These are phyloP conservation scores for Vanessa cardui DNA, from an alignment of 2,888 invertebrate species.

Conservation along the genomic window DNA sequence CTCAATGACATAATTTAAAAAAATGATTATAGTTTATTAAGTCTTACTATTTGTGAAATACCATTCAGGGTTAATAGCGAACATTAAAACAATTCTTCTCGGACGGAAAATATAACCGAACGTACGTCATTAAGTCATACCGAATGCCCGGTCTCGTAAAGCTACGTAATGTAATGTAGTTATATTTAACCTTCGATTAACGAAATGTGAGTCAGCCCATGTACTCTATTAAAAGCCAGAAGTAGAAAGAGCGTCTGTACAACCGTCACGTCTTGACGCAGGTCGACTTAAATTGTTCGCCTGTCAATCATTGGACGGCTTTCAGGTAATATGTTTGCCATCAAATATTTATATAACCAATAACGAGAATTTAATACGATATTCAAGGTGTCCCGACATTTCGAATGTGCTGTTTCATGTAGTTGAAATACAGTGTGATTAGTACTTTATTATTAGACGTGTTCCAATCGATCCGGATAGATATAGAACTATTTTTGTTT, in stretches of 20 bases:
- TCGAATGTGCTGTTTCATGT: background rate
- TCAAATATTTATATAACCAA: slow-evolving; percentile 27
- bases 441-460: too few relatives aligned
- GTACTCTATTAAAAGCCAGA: slow-evolving; percentile 63
- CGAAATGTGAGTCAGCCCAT: slow-evolving; percentile 72
- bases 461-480: too few relatives aligned
- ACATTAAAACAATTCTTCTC: slow-evolving; percentile 14
- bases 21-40: too few relatives aligned
- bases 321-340: slow-evolving; percentile 18
- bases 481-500: too few relatives aligned
- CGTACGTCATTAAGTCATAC: slow-evolving; percentile 29
- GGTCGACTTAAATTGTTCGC: slow-evolving; percentile 55
- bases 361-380: background rate
- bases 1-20: too few relatives aligned
- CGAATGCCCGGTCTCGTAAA: slow-evolving; percentile 41
- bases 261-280: slow-evolving; percentile 61
- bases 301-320: slow-evolving; percentile 42
- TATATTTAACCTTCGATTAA: slow-evolving; percentile 76
- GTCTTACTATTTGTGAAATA: background rate
- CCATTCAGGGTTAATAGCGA: slow-evolving; percentile 5
- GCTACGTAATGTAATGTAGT: slow-evolving; percentile 51
- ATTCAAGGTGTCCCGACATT: background rate
- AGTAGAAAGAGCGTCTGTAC: slow-evolving; percentile 57
- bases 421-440: background rate
- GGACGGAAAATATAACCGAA: slow-evolving; percentile 12